Conservation (phyloP, 2,888 invertebrate species). For the Synergus umbraculus region DNA sequence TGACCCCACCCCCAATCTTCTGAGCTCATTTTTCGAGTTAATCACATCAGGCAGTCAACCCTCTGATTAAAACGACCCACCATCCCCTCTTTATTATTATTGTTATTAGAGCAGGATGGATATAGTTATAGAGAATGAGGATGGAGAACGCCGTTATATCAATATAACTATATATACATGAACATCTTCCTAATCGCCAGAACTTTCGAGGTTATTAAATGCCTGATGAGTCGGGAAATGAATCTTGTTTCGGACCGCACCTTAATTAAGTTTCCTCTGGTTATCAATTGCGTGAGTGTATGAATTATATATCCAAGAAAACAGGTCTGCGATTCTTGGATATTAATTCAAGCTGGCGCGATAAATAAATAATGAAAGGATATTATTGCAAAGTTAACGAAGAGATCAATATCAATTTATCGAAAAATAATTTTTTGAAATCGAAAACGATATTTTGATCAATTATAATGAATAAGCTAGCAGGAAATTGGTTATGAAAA, state of each 20-base stretch:
- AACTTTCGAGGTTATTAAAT: constrained; percentile 69
- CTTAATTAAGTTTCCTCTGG: constrained; percentile 65
- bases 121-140: constrained; percentile 16
- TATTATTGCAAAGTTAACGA: background rate
- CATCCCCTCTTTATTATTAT: constrained; percentile 68
- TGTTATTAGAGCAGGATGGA: constrained; percentile 65
- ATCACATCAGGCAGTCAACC: constrained; percentile 71
- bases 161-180: constrained; percentile 14
- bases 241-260: constrained; percentile 59
- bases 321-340: background rate
- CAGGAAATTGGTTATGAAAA: background rate
- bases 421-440: background rate
- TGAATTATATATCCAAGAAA: background rate
- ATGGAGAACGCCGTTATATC: background rate
- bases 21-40: constrained; percentile 64
- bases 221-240: constrained; percentile 62
- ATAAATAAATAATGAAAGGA: background rate
- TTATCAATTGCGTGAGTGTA: constrained; percentile 55
- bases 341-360: background rate
- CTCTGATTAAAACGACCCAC: constrained; percentile 72
- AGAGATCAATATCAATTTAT: no score
- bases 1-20: constrained; percentile 45
- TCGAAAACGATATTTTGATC: background rate
- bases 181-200: constrained; percentile 59
- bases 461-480: no score